phyloP scores from a whole-genome alignment of 2,797 vertebrate species.

The Glossophaga mutica region DNA sequence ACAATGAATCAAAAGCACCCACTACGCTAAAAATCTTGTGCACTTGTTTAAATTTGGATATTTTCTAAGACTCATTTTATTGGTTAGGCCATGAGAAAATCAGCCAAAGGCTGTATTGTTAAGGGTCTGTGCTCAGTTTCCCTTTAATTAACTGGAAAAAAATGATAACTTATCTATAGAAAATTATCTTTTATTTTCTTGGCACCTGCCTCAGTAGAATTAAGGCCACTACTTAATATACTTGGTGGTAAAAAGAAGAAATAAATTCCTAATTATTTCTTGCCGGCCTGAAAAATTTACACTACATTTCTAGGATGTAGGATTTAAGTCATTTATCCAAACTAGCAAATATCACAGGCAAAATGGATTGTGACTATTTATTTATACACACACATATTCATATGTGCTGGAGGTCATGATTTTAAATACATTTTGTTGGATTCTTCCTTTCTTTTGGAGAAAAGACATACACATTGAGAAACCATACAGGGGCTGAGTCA shows the following conservation, averaged over 20 bases:
- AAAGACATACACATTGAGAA: background rate
- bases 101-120: background rate
- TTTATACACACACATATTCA: background rate
- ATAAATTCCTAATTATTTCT: background rate
- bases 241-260: background rate
- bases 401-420: background rate
- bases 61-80: background rate
- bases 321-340: background rate
- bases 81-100: background rate
- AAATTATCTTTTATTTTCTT: background rate
- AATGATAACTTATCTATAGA: background rate
- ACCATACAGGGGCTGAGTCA: background rate
- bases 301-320: background rate
- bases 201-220: background rate
- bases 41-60: background rate
- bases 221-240: background rate
- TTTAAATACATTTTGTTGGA: background rate
- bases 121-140: background rate
- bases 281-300: background rate
- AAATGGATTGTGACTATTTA: background rate
- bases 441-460: background rate
- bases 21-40: background rate
- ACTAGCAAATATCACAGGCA: background rate
- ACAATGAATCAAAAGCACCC: slow-evolving; percentile 1
- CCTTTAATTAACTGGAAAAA: background rate